Percentiles rank a stretch among this genome's conserved stretches.
These are phyloP conservation scores for Sinocyclocheilus anophthalmus DNA, from an alignment of 2,113 vertebrate species.

Conservation along the genomic window DNA sequence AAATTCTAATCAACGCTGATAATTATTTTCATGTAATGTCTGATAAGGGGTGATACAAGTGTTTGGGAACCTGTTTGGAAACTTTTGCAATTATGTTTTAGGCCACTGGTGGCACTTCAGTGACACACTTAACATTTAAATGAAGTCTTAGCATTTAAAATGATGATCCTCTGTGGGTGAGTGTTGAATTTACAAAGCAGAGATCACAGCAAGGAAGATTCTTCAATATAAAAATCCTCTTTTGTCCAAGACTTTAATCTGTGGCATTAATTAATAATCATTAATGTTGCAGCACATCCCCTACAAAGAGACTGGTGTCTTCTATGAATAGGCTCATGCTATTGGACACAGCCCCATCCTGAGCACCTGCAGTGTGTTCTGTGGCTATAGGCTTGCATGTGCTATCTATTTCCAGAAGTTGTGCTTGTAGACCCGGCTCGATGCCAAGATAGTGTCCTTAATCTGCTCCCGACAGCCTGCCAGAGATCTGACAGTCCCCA, in stretches of 20 bases:
- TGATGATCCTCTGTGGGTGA: conserved; percentile 1
- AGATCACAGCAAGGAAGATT: conserved; percentile 19
- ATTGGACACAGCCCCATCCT: conserved; percentile 29
- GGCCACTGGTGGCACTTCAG: background rate
- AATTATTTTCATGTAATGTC: background rate
- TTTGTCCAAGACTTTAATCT: conserved; percentile 3
- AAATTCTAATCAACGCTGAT: background rate
- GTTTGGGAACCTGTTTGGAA: background rate
- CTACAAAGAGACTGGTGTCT: conserved; percentile 6
- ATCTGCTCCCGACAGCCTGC: conserved; percentile 68
- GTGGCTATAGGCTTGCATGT: conserved; percentile 36
- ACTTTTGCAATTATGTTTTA: background rate
- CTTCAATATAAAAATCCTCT: conserved; percentile 12
- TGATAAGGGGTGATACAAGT: background rate
- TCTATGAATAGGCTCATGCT: conserved; percentile 21
- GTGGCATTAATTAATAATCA: conserved; percentile 22
- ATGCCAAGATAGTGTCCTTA: conserved; percentile 68
- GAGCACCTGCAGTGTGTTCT: conserved; percentile 37
- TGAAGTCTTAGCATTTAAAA: background rate
- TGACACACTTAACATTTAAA: conserved; percentile 24
- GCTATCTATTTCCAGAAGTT: conserved; percentile 56
- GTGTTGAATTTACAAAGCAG: background rate
- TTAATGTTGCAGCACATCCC: conserved; percentile 15
- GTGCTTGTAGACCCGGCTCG: conserved; percentile 62
- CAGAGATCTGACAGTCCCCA: conserved; percentile 68